These are phyloP conservation scores for Pluvialis apricaria DNA, from an alignment of 2,113 vertebrate genomes.

Conservation along the genomic window DNA sequence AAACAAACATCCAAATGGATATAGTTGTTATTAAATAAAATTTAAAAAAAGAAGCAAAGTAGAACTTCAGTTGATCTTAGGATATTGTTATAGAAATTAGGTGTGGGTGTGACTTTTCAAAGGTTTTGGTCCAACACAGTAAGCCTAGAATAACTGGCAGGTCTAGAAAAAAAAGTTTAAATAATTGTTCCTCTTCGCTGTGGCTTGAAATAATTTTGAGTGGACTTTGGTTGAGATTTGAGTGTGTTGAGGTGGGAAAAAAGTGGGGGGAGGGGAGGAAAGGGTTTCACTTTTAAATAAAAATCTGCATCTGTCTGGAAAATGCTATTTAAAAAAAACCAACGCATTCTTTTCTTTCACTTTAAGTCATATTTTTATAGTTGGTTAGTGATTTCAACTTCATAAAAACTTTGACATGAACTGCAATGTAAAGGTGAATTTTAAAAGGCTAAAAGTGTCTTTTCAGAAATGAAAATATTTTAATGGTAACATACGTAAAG, in stretches of 20 bases:
- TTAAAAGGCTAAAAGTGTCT: background rate
- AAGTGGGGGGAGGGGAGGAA: too few species aligned
- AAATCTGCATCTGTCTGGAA: background rate
- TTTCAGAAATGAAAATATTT: background rate
- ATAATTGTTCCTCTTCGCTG: background rate
- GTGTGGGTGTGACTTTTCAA: background rate
- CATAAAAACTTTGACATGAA: background rate
- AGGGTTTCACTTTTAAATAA: background rate
- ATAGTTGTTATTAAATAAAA: background rate
- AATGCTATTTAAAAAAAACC: background rate
- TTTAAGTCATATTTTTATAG: background rate
- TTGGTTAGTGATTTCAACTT: background rate
- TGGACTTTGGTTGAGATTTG: background rate
- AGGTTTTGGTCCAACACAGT: background rate
- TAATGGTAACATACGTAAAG: background rate
- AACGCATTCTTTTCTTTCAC: background rate
- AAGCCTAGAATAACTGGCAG: background rate
- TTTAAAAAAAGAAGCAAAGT: background rate
- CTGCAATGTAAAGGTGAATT: background rate
- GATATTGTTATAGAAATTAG: background rate
- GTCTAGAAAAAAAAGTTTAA: background rate
- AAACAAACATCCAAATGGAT: background rate
- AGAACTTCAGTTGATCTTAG: background rate
- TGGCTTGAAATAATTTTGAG: background rate
- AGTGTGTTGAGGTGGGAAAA: background rate